Conservation (phyloP, 2,797 vertebrate genomes). For the Acanthurus leucopareius region DNA sequence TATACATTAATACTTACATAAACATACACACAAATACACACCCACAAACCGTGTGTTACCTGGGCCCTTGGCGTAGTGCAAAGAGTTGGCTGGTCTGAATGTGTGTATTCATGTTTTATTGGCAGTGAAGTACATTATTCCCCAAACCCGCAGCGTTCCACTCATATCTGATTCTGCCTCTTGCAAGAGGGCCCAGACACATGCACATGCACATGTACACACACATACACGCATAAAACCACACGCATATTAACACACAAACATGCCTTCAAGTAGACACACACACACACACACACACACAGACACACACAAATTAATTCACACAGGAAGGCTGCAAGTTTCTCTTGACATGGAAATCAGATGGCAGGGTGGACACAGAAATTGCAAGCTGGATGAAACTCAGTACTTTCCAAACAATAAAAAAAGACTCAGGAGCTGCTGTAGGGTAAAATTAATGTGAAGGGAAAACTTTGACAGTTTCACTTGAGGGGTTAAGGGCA, state of each 20-base stretch:
- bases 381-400: conserved; percentile 71
- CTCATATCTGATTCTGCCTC: conserved; percentile 83
- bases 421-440: conserved; percentile 36
- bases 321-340: conserved; percentile 46
- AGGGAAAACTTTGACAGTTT: conserved; percentile 53
- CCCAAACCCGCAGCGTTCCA: conserved; percentile 83
- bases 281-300: conserved; percentile 22
- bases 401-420: conserved; percentile 72
- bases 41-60: conserved; percentile 43
- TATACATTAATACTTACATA: background rate
- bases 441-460: conserved; percentile 40
- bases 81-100: conserved; percentile 74
- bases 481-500: conserved; percentile 33
- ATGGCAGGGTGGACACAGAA: conserved; percentile 64
- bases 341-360: conserved; percentile 72
- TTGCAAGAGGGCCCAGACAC: conserved; percentile 62
- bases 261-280: background rate
- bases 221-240: conserved; percentile 8
- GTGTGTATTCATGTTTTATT: conserved; percentile 87
- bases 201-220: conserved; percentile 15
- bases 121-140: conserved; percentile 83
- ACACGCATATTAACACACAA: conserved; percentile 21
- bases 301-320: background rate
- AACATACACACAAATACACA: background rate
- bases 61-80: conserved; percentile 56